Percentiles rank a stretch among this genome's conserved stretches.
These are phyloP conservation scores for Tor tambroides DNA, from an alignment of 2,113 vertebrate genomes.

Conservation along the genomic window DNA sequence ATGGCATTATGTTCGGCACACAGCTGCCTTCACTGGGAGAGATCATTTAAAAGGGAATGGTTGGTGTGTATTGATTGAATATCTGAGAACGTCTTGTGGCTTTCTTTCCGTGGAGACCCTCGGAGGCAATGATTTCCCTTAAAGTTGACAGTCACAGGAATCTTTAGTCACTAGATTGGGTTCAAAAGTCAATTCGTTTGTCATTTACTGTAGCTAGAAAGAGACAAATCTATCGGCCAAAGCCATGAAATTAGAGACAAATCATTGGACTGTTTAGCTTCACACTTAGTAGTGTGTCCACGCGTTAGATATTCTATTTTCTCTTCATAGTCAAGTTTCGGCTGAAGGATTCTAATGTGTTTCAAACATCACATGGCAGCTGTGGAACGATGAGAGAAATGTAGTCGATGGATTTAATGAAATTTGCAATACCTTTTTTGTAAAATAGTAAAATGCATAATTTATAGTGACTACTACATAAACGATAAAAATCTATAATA, in stretches of 20 bases:
- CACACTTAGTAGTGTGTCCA: neutral
- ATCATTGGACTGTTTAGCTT: neutral
- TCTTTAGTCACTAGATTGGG: slow-evolving; percentile 27
- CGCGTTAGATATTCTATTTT: neutral
- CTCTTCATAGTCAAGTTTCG: neutral
- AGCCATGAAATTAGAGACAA: neutral
- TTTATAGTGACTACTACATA: too few species aligned
- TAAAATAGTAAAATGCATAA: too few species aligned
- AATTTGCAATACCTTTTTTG: slow-evolving; percentile 34
- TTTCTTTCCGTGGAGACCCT: slow-evolving; percentile 13
- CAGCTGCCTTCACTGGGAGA: neutral
- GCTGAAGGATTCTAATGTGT: slow-evolving; percentile 49
- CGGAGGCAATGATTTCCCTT: slow-evolving; percentile 27
- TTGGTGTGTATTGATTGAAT: slow-evolving; percentile 20
- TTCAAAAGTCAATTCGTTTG: slow-evolving; percentile 28
- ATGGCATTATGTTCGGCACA: slow-evolving; percentile 1
- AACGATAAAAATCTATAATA: too few species aligned
- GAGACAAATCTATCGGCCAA: neutral
- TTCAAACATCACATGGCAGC: slow-evolving; percentile 43
- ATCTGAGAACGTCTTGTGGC: neutral
- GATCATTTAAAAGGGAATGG: slow-evolving; percentile 23
- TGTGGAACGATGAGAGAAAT: slow-evolving; percentile 40
- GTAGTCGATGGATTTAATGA: slow-evolving; percentile 31
- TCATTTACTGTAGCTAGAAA: neutral
- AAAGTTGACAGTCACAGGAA: slow-evolving; percentile 8